Evolutionary conservation across 1,140 invertebrate genomes (phyloP).

Genomic region (Leptopilina boulardi): DNA sequence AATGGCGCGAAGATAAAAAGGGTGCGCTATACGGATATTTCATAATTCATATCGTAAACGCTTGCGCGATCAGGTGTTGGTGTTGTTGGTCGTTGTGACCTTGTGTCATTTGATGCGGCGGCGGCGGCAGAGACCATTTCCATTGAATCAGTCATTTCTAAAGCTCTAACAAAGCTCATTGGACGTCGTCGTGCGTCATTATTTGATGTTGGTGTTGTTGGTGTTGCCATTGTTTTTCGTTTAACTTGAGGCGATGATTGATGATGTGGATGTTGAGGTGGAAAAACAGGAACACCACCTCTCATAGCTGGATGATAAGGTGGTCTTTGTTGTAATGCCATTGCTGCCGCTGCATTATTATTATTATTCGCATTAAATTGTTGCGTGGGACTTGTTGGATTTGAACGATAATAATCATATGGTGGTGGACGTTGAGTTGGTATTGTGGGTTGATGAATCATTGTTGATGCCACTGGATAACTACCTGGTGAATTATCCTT

Average conservation of each 20-base stretch:
- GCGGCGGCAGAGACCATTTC: slow-evolving; percentile 84
- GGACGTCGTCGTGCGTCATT: slow-evolving; percentile 81
- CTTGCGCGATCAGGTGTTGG: slow-evolving; percentile 89
- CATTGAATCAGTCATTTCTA: slow-evolving; percentile 92
- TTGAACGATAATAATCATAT: slow-evolving; percentile 81
- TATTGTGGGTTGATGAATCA: slow-evolving; percentile 63
- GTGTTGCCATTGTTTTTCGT: slow-evolving; percentile 76
- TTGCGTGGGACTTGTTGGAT: slow-evolving; percentile 87
- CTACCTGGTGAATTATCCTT: slow-evolving; percentile 83
- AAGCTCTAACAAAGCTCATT: slow-evolving; percentile 93
- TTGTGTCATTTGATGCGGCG: slow-evolving; percentile 62
- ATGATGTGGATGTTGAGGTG: slow-evolving; percentile 78
- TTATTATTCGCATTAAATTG: slow-evolving; percentile 72
- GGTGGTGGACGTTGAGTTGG: slow-evolving; percentile 66
- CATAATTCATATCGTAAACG: slow-evolving; percentile 97
- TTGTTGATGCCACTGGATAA: slow-evolving; percentile 63
- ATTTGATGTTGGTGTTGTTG: slow-evolving; percentile 71
- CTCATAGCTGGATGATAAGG: slow-evolving; percentile 80
- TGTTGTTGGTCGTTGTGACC: slow-evolving; percentile 74
- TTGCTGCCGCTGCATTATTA: too few species aligned
- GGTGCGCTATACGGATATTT: slow-evolving; percentile 89
- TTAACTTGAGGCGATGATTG: slow-evolving; percentile 83
- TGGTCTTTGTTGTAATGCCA: slow-evolving; percentile 45
- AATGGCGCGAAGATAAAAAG: slow-evolving; percentile 65
- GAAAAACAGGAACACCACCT: slow-evolving; percentile 83